These are phyloP conservation scores for Tyrannus savana DNA, from an alignment of 2,113 vertebrate genomes.

Conservation along the genomic window DNA sequence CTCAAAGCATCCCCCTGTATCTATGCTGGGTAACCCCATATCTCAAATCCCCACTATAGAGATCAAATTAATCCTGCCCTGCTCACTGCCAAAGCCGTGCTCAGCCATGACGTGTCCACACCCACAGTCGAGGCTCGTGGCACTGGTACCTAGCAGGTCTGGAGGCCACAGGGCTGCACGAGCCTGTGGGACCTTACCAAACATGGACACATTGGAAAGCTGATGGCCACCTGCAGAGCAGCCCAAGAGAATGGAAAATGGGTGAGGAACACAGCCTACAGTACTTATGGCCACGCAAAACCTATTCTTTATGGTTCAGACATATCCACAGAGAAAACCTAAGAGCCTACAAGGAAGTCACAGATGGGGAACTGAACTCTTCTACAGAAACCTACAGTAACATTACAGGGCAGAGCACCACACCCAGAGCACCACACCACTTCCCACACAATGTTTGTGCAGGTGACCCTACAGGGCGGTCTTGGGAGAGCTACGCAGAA, in stretches of 20 bases:
- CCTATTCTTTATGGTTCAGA: background rate
- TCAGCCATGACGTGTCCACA: background rate
- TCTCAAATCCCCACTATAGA: background rate
- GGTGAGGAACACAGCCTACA: background rate
- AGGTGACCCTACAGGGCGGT: background rate
- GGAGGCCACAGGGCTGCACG: background rate
- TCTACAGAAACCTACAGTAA: background rate
- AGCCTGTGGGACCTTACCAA: background rate
- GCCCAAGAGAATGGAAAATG: background rate
- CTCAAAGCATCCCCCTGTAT: background rate
- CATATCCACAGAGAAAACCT: background rate
- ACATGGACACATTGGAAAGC: background rate
- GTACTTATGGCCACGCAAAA: background rate
- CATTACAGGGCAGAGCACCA: too few relatives aligned
- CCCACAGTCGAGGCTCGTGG: background rate
- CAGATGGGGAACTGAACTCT: background rate
- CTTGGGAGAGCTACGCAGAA: accelerated
- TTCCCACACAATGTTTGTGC: background rate
- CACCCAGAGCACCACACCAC: background rate
- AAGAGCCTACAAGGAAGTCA: background rate
- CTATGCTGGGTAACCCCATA: background rate
- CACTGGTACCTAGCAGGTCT: background rate
- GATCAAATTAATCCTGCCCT: background rate
- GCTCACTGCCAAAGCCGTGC: background rate
- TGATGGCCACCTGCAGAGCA: background rate